Percentiles rank a stretch among this genome's conserved stretches.
phyloP scores from a whole-genome alignment of 2,113 vertebrate species.

The Chloroceryle aenea region DNA sequence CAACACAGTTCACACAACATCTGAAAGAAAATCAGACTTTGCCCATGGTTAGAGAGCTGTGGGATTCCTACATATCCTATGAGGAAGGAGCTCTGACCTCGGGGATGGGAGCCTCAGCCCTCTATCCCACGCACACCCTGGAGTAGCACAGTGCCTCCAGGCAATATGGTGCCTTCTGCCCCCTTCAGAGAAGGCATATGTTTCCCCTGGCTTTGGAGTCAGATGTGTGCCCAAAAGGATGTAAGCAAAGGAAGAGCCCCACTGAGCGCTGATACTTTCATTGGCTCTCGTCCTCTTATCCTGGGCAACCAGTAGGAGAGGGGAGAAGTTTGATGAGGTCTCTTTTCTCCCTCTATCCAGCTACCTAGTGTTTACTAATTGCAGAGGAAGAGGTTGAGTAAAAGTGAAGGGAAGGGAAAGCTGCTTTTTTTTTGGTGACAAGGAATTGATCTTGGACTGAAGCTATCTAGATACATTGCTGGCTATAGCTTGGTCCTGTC shows the following conservation, averaged over 20 bases:
- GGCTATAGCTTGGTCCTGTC: neutral
- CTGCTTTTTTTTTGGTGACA: neutral
- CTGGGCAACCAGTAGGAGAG: neutral
- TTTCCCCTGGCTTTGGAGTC: neutral
- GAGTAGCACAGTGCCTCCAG: neutral
- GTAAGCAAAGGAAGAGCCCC: neutral
- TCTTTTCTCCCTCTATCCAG: neutral
- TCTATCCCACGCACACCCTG: neutral
- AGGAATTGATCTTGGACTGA: neutral
- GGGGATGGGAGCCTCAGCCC: accelerated
- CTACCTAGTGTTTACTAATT: neutral
- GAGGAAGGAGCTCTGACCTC: neutral
- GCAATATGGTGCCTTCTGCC: neutral
- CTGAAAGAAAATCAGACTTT: neutral
- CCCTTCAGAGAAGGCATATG: neutral
- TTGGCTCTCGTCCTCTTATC: neutral
- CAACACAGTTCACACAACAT: neutral
- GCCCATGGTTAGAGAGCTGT: neutral
- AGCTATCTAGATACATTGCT: neutral
- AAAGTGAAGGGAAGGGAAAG: neutral
- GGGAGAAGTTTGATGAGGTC: neutral
- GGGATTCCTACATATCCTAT: neutral
- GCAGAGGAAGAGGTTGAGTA: neutral
- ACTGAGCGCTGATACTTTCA: accelerated
- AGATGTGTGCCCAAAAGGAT: neutral